Conservation (phyloP, 35 echinoderm and acorn worm genomes). For the Acanthaster planci region DNA sequence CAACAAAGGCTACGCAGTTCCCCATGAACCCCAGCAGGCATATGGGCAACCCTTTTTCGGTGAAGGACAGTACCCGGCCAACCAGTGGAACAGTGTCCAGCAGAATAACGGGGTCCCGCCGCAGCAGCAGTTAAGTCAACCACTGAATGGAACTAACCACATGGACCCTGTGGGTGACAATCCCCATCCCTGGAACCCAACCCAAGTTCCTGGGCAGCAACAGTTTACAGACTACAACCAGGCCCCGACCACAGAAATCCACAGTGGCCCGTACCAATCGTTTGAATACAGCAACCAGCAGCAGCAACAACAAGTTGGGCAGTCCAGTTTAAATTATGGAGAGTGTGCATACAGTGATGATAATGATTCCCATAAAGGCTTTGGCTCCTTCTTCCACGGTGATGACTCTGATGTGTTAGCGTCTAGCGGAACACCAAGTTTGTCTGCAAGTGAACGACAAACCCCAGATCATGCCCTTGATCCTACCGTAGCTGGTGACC, state of each 20-base stretch:
- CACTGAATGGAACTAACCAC: background rate
- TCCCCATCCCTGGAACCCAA: background rate
- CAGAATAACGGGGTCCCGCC: background rate
- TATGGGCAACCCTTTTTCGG: conserved; percentile 19
- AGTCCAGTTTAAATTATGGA: background rate
- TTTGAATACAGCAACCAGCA: conserved; percentile 1
- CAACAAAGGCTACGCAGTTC: conserved; percentile 14
- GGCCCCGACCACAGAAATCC: background rate
- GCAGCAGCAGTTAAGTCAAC: background rate
- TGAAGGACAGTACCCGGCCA: conserved; percentile 15
- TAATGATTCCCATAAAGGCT: conserved; percentile 30
- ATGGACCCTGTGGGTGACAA: background rate
- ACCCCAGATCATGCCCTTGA: conserved; percentile 32
- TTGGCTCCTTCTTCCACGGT: conserved; percentile 70
- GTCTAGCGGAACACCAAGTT: conserved; percentile 46
- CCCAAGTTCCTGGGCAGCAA: background rate
- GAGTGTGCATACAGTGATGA: background rate
- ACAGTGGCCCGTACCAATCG: background rate
- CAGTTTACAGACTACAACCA: background rate
- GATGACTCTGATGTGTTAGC: conserved; percentile 68
- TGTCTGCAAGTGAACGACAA: conserved; percentile 25
- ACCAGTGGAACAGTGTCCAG: conserved; percentile 16
- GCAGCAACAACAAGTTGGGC: background rate
- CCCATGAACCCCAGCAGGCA: conserved; percentile 28
- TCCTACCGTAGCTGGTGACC: conserved; percentile 28